Base-by-base conservation (phyloP, 2,888 invertebrate genomes). In the Amiota minor region DNA sequence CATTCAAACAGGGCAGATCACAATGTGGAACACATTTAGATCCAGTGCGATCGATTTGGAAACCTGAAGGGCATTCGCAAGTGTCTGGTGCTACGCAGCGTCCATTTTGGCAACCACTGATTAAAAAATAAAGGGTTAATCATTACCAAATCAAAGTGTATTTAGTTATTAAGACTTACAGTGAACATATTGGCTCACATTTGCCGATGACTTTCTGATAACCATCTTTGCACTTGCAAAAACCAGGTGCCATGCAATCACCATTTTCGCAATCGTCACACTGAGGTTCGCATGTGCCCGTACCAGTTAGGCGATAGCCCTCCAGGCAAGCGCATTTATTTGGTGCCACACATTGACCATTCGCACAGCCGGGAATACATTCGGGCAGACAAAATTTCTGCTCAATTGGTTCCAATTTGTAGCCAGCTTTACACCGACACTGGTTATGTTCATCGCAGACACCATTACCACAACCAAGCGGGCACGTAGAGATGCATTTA, bases 1-100 rank as follows among this genome's bases (percentile, higher is more conserved):
- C 95, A 80, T 95, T 94, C 70, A 93, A 86, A 79, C 95, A 95
- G 10, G 92, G 92, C 35, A 91, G 90, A 4, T 92, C 91, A 83
- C 95, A 95, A 72, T 89, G 89, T 3, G 92, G 90, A 10, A 91
- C 85, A 79, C 92, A 92, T 74, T 89, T 90, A 35, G 86, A 87
- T 4, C 89, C 89, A 56, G 86, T 81, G 14, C 77, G 76, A 72
- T 89, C 88, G 71, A 88, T 78, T 16, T 83, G 80, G 47, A 78
- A 87, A 0, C 89, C 89, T 8, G 78, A 72, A 2, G 79, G 70
- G 20, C 90, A 90, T 11, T 83, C 82, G 47, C 91, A 91, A 9
- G 79, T 79, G 49, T 90, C 83, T 1, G 91, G 91, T 0, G 83
- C 89, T 2, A 86, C 76, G 75, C 92, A 92, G 0, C 83, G 79